phyloP scores from a whole-genome alignment of 2,113 vertebrate species.

The Parus major region DNA sequence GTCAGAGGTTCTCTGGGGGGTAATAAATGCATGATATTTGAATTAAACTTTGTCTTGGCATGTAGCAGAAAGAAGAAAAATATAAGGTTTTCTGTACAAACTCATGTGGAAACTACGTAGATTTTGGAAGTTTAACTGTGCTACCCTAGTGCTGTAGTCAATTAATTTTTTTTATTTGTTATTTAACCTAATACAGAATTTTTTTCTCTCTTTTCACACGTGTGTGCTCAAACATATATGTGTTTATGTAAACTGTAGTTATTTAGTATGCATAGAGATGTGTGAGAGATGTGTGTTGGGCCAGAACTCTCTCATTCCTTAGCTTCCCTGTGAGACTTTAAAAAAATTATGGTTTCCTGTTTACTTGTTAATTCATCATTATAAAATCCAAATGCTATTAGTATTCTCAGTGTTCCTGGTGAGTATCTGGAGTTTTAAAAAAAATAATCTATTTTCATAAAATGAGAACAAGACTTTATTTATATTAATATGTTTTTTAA shows the following conservation, averaged over 20 bases:
- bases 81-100: not conserved
- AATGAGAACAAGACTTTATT: not conserved
- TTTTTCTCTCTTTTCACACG: not conserved
- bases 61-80: not conserved
- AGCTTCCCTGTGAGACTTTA: conserved; percentile 20
- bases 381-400: conserved; percentile 34
- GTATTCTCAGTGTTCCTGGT: not conserved
- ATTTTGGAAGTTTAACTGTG: not conserved
- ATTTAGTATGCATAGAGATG: not conserved
- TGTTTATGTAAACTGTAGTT: not conserved
- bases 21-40: not conserved
- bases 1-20: not conserved
- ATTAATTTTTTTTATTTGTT: not conserved
- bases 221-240: not conserved
- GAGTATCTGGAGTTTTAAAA: not conserved
- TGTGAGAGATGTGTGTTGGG: not conserved
- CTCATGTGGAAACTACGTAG: not conserved
- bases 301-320: conserved; percentile 8
- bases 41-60: conserved; percentile 22
- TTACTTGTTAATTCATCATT: conserved; percentile 49
- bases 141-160: not conserved
- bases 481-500: not conserved
- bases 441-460: not conserved
- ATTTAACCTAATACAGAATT: not conserved
- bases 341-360: conserved; percentile 48